A percentile compares a stretch with the other conserved stretches of the same genome.
phyloP scores from a whole-genome alignment of 2,888 invertebrate genomes.

The Temnothorax ravouxi region DNA sequence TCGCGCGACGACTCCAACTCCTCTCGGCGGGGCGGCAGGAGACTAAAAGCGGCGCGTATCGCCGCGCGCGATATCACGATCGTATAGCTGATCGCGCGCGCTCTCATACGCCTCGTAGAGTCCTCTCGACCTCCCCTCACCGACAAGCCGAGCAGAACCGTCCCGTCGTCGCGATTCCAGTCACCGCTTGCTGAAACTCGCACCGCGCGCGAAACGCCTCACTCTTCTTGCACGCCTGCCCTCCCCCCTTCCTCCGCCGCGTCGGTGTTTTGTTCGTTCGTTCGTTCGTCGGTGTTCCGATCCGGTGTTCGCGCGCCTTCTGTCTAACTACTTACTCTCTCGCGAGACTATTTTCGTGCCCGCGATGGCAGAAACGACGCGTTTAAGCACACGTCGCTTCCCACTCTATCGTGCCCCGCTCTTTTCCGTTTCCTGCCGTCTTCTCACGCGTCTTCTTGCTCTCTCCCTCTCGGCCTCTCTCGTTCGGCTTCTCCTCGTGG shows the following conservation, averaged over 20 bases:
- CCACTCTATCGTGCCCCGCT: constrained; percentile 63
- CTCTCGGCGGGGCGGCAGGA: background rate
- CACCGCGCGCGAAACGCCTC: constrained; percentile 22
- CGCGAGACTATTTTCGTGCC: constrained; percentile 74
- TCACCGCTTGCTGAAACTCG: constrained; percentile 14
- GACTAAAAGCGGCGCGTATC: constrained; percentile 20
- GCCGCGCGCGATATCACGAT: background rate
- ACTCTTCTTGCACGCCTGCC: constrained; percentile 34
- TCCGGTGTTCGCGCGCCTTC: background rate
- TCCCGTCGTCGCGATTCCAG: constrained; percentile 13
- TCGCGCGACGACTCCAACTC: constrained; percentile 11
- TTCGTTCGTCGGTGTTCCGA: background rate
- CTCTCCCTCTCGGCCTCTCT: constrained; percentile 29
- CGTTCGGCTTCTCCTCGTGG: background rate
- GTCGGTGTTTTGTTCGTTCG: constrained; percentile 34
- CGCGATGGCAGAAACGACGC: constrained; percentile 68
- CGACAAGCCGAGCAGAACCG: background rate
- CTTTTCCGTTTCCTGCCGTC: constrained; percentile 52
- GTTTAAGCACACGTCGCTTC: constrained; percentile 71
- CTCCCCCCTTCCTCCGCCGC: constrained; percentile 26
- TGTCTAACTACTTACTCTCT: constrained; percentile 54
- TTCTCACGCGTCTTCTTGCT: constrained; percentile 58
- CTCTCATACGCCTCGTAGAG: background rate
- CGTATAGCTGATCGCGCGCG: background rate
- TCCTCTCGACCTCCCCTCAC: background rate